These are phyloP conservation scores for Tichodroma muraria DNA, from an alignment of 2,113 vertebrate species.

Conservation along the genomic window DNA sequence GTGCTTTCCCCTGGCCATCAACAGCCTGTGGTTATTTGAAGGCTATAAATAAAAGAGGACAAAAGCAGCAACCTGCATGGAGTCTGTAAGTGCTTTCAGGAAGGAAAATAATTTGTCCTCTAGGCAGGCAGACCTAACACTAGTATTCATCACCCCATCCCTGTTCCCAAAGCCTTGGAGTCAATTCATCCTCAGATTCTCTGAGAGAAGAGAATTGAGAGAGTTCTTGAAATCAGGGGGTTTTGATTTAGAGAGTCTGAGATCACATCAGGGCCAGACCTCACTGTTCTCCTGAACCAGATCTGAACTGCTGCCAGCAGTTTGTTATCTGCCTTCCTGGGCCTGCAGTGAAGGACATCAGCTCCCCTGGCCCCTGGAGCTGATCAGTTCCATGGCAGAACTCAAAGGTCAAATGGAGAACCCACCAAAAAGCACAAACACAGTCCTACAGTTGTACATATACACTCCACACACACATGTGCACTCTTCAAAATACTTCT, in stretches of 20 bases:
- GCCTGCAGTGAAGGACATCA: background rate
- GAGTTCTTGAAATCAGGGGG: background rate
- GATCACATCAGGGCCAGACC: background rate
- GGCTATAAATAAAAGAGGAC: constrained; percentile 41
- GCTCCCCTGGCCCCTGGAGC: background rate
- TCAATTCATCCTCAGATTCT: background rate
- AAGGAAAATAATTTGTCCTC: background rate
- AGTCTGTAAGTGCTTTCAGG: background rate
- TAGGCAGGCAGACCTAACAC: background rate
- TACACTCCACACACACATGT: background rate
- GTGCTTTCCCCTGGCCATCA: background rate
- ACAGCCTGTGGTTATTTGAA: background rate
- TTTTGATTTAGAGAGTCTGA: background rate
- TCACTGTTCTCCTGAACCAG: background rate
- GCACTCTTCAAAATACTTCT: background rate
- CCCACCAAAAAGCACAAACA: background rate
- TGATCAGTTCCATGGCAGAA: background rate
- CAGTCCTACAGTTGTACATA: background rate
- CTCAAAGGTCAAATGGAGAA: background rate
- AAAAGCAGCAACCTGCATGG: constrained; percentile 32
- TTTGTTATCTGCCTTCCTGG: background rate
- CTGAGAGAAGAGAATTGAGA: background rate
- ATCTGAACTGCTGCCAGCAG: background rate
- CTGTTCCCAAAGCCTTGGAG: background rate
- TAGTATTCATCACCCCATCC: background rate